A percentile compares a stretch with the other conserved stretches of the same genome.
Evolutionary conservation across 2,888 invertebrate species (phyloP).

Genomic region (Spodoptera picta): DNA sequence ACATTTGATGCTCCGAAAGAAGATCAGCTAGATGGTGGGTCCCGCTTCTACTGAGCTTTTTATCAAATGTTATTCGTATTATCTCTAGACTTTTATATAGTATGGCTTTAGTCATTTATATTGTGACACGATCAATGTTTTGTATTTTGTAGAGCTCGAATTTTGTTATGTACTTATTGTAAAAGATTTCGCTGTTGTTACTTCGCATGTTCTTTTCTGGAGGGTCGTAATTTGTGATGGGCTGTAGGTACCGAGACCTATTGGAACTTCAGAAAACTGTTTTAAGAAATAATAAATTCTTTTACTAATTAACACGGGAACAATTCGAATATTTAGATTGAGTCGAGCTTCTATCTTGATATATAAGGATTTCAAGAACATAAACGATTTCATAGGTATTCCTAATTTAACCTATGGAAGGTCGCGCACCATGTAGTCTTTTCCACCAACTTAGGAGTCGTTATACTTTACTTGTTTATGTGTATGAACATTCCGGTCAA

Average conservation of each 20-base stretch:
- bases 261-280: too few species aligned
- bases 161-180: slow-evolving; percentile 3
- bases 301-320: too few species aligned
- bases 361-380: too few species aligned
- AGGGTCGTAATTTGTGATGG: slow-evolving; percentile 2
- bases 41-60: slow-evolving; percentile 36
- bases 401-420: too few species aligned
- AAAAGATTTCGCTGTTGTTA: slow-evolving; percentile 5
- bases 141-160: slow-evolving; percentile 2
- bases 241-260: background rate
- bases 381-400: too few species aligned
- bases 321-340: too few species aligned
- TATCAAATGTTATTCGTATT: slow-evolving; percentile 4
- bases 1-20: slow-evolving; percentile 55
- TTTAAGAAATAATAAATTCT: too few species aligned
- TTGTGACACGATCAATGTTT: slow-evolving; percentile 6
- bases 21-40: slow-evolving; percentile 70
- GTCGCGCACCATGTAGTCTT: too few species aligned
- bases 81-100: slow-evolving; percentile 5
- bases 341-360: too few species aligned
- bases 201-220: slow-evolving; percentile 8
- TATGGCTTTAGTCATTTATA: background rate
- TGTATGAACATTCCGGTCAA: too few species aligned
- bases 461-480: too few species aligned
- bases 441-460: too few species aligned